Conservation (phyloP, 2,888 invertebrate genomes). For the Heliothis peltigera region DNA sequence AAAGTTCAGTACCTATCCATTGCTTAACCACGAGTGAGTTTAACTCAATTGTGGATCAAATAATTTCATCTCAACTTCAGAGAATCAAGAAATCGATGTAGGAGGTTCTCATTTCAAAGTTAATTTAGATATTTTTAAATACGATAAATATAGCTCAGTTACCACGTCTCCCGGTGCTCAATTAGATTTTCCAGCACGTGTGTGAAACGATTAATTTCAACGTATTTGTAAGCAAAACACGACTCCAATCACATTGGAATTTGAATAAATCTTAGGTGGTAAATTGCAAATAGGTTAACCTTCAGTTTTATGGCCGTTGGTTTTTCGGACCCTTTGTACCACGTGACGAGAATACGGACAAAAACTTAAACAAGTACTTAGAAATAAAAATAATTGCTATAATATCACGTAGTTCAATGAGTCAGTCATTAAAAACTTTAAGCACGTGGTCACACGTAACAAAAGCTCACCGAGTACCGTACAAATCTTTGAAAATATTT, state of each 20-base stretch:
- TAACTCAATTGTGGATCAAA: too few relatives aligned
- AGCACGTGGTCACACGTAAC: conserved; percentile 14
- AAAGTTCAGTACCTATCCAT: too few relatives aligned
- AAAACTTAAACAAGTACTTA: conserved; percentile 15
- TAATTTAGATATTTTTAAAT: conserved; percentile 7
- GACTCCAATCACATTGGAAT: conserved; percentile 55
- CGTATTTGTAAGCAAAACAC: conserved; percentile 57
- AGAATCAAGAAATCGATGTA: neutral
- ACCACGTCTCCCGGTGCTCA: conserved; percentile 25
- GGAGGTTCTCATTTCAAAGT: neutral
- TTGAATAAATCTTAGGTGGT: conserved; percentile 60
- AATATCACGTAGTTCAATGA: conserved; percentile 1
- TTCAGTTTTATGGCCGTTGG: conserved; percentile 46
- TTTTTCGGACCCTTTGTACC: conserved; percentile 50
- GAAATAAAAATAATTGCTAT: neutral
- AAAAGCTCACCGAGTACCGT: conserved; percentile 1
- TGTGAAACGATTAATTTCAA: conserved; percentile 45
- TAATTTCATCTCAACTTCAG: neutral
- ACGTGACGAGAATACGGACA: conserved; percentile 49
- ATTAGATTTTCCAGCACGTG: conserved; percentile 49
- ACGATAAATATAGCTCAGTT: conserved; percentile 41
- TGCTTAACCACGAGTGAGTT: too few relatives aligned
- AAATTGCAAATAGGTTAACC: conserved; percentile 60
- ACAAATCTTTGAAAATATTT: conserved; percentile 27
- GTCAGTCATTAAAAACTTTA: neutral